phyloP scores from a whole-genome alignment of 1,140 invertebrate species.

The Brachionus angularis region DNA sequence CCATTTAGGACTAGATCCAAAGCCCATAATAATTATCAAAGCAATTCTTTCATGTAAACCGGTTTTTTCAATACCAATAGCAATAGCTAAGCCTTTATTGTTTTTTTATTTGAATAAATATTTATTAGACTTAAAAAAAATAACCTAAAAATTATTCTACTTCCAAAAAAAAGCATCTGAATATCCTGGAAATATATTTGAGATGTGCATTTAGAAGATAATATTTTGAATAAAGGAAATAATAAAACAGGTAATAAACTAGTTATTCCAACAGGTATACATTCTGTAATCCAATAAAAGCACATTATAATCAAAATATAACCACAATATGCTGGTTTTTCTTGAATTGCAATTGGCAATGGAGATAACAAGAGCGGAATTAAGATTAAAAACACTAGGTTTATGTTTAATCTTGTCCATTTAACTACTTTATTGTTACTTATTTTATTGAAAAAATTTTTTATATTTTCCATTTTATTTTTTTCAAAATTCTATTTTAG shows the following conservation, averaged over 20 bases:
- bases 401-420: neutral
- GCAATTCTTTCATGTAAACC: conserved; percentile 39
- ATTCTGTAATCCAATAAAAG: conserved; percentile 59
- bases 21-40: conserved; percentile 19
- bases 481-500: no score
- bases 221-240: conserved; percentile 56
- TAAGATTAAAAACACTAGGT: neutral
- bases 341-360: neutral
- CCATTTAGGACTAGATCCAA: conserved; percentile 42
- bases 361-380: neutral
- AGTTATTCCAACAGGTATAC: conserved; percentile 59
- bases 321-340: conserved; percentile 30
- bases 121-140: neutral
- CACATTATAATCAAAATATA: conserved; percentile 33
- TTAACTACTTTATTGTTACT: no score
- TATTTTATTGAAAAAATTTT: no score
- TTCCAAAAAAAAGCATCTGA: conserved; percentile 42
- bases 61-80: conserved; percentile 41
- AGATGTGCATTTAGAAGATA: conserved; percentile 50
- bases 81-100: neutral
- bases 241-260: conserved; percentile 59
- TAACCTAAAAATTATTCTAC: no score
- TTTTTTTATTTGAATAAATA: neutral
- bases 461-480: no score
- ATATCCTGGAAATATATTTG: conserved; percentile 51